Evolutionary conservation across 2,113 vertebrate genomes (phyloP).

Genomic region (Isichthys henryi): DNA sequence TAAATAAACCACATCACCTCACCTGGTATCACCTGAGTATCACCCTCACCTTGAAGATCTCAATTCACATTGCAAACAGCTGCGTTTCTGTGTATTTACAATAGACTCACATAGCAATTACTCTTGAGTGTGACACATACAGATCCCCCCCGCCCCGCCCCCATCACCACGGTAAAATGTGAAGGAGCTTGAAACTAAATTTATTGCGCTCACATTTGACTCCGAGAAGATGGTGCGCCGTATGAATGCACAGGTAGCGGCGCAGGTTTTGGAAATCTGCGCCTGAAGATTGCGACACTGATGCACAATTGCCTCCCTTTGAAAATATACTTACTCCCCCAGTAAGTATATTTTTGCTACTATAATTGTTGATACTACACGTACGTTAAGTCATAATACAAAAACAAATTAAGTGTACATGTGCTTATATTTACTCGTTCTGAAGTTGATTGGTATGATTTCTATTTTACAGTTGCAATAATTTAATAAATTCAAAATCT

Average conservation of each 20-base stretch:
- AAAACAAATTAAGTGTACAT: background rate
- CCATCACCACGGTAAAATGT: background rate
- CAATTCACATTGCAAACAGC: background rate
- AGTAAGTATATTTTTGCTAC: background rate
- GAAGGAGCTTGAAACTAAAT: background rate
- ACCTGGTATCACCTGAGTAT: background rate
- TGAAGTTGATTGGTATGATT: background rate
- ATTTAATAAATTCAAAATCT: background rate
- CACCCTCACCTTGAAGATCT: background rate
- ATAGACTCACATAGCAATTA: background rate
- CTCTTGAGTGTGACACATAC: background rate
- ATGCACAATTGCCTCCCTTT: background rate
- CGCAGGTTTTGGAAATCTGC: background rate
- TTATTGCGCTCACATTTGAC: background rate
- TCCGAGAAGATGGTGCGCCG: background rate
- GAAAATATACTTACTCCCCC: background rate
- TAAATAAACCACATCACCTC: background rate
- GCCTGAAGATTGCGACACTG: background rate
- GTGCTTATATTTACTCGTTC: background rate
- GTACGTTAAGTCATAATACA: background rate
- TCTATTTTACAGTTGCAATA: background rate
- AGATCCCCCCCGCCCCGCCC: background rate
- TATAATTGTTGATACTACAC: background rate
- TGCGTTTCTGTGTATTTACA: background rate
- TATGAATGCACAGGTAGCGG: background rate